Percentiles rank a stretch among this genome's conserved stretches.
phyloP scores from a whole-genome alignment of 2,888 invertebrate species.

The Cordilura impudica region DNA sequence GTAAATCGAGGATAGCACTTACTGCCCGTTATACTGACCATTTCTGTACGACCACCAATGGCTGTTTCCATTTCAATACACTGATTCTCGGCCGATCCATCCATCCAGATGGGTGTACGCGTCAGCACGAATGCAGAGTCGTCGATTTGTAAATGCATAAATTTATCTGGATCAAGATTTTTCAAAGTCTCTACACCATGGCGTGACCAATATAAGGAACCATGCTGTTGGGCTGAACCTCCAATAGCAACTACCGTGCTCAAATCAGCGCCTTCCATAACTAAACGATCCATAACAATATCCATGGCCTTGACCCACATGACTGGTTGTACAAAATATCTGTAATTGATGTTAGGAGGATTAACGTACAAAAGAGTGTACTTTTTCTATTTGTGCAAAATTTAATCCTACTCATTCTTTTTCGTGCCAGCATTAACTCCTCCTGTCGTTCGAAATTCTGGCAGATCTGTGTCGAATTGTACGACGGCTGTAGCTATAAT shows the following conservation, averaged over 20 bases:
- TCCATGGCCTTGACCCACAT: constrained; percentile 98
- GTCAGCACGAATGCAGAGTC: constrained; percentile 86
- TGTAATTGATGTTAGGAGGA: constrained; percentile 67
- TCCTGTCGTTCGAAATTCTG: constrained; percentile 88
- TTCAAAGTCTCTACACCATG: constrained; percentile 84
- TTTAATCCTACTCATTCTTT: constrained; percentile 73
- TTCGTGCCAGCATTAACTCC: constrained; percentile 80
- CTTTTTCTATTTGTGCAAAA: background rate
- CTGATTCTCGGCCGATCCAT: constrained; percentile 81
- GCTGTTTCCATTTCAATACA: constrained; percentile 85
- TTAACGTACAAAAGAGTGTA: background rate
- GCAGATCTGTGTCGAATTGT: constrained; percentile 93
- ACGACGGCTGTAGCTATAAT: constrained; percentile 89
- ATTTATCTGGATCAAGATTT: constrained; percentile 84
- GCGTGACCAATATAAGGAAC: constrained; percentile 95
- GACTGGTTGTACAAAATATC: constrained; percentile 89
- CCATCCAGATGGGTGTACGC: constrained; percentile 98
- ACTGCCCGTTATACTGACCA: constrained; percentile 76
- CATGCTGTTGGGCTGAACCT: constrained; percentile 98
- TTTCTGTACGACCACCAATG: constrained; percentile 82
- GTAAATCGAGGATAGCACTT: constrained; percentile 84
- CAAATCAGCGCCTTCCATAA: constrained; percentile 90
- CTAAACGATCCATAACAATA: constrained; percentile 90
- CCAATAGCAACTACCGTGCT: constrained; percentile 89
- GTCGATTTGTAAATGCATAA: constrained; percentile 89